These are phyloP conservation scores for Ctenochaetus hawaiiensis DNA, from an alignment of 2,797 vertebrate genomes.

Conservation along the genomic window DNA sequence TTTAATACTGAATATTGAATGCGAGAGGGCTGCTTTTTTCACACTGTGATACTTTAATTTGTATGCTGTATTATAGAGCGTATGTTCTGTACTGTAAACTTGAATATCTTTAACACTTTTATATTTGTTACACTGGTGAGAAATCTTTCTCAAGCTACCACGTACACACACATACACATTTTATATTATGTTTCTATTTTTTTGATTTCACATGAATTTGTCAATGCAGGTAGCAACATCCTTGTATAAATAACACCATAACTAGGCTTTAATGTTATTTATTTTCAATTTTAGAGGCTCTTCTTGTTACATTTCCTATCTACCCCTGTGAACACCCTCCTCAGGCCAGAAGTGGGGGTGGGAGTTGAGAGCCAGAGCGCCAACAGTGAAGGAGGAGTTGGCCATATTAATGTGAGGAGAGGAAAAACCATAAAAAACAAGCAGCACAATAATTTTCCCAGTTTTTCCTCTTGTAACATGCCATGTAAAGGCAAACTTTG, in stretches of 20 bases:
- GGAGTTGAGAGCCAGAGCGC: not conserved
- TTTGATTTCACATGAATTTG: not conserved
- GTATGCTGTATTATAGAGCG: not conserved
- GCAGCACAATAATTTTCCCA: not conserved
- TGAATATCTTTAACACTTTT: not conserved
- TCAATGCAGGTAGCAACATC: not conserved
- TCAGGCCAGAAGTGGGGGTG: not conserved
- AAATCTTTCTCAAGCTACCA: too few relatives aligned
- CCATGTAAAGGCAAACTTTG: not conserved
- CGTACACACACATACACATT: not conserved
- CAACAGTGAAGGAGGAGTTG: not conserved
- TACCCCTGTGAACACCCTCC: not conserved
- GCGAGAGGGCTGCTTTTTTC: not conserved
- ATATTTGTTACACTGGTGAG: slow-evolving; percentile 3
- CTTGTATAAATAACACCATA: slow-evolving; percentile 7
- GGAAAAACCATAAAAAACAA: not conserved
- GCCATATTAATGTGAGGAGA: not conserved
- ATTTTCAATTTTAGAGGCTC: slow-evolving; percentile 6
- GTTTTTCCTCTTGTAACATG: not conserved
- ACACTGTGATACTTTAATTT: slow-evolving; percentile 11
- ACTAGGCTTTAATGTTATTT: not conserved
- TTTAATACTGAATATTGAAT: slow-evolving; percentile 32
- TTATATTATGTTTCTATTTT: slow-evolving; percentile 28
- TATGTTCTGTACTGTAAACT: not conserved
- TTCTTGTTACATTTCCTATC: not conserved